phyloP scores from a whole-genome alignment of 2,113 vertebrate species.

The Austrofundulus limnaeus region DNA sequence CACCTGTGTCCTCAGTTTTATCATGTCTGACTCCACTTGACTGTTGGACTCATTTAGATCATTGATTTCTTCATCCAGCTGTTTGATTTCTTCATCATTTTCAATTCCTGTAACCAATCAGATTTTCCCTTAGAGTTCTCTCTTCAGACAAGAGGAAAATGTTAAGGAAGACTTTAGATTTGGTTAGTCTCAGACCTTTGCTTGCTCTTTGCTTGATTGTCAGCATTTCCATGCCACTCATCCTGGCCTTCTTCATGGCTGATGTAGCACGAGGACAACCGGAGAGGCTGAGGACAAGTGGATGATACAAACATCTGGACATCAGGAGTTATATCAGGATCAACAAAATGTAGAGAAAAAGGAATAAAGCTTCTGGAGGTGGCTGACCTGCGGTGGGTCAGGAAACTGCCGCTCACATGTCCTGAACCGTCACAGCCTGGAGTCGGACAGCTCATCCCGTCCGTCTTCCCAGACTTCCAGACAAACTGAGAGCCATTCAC shows the following conservation, averaged over 20 bases:
- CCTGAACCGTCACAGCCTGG: constrained; percentile 96
- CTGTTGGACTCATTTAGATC: constrained; percentile 96
- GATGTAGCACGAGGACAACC: constrained; percentile 95
- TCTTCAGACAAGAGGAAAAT: too few species aligned
- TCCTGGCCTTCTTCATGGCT: constrained; percentile 95
- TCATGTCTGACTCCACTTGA: constrained; percentile 98
- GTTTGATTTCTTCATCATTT: constrained; percentile 98
- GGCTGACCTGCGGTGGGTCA: constrained; percentile 92
- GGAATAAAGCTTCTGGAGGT: too few species aligned
- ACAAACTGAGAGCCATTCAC: constrained; percentile 91
- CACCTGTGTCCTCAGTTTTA: constrained; percentile 97
- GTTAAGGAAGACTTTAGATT: not conserved
- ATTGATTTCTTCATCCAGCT: constrained; percentile 98
- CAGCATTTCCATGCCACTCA: constrained; percentile 95
- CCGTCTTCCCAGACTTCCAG: constrained; percentile 97
- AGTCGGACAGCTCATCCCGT: constrained; percentile 96
- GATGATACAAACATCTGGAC: not conserved
- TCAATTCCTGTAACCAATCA: constrained; percentile 85
- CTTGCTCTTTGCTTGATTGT: constrained; percentile 96
- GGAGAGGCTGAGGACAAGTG: constrained; percentile 83
- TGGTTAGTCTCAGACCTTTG: constrained; percentile 81
- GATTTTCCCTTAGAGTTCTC: not conserved
- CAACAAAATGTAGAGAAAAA: not conserved
- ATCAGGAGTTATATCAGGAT: too few species aligned
- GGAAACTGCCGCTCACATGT: constrained; percentile 97